A percentile compares a stretch with the other conserved stretches of the same genome.
phyloP scores from a whole-genome alignment of 2,113 vertebrate species.

The Gobio gobio region DNA sequence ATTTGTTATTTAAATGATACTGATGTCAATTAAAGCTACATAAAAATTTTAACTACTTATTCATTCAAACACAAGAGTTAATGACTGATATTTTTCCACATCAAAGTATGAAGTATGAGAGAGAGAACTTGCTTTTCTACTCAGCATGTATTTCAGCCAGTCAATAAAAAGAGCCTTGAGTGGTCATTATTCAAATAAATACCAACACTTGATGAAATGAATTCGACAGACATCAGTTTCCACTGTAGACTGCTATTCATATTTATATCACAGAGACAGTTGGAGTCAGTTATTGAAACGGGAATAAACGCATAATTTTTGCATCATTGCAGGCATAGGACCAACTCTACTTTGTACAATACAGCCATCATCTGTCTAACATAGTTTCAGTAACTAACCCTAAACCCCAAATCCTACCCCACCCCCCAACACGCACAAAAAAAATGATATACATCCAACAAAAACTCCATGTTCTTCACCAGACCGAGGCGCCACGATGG shows the following conservation, averaged over 20 bases:
- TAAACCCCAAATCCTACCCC: slow-evolving; percentile 45
- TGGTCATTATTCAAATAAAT: slow-evolving; percentile 2
- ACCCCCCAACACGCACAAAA: slow-evolving; percentile 53
- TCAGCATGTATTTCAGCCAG: background rate
- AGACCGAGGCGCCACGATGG: slow-evolving; percentile 60
- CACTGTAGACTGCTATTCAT: slow-evolving; percentile 81
- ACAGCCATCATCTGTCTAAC: slow-evolving; percentile 70
- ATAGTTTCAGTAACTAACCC: slow-evolving; percentile 75
- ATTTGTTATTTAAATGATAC: background rate
- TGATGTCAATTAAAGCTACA: too few species aligned
- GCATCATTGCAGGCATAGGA: slow-evolving; percentile 77
- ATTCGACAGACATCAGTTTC: slow-evolving; percentile 48
- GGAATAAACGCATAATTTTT: slow-evolving; percentile 76
- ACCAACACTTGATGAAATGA: slow-evolving; percentile 15
- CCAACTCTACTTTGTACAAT: slow-evolving; percentile 81
- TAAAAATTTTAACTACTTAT: background rate
- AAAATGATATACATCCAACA: slow-evolving; percentile 70
- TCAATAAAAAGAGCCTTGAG: background rate
- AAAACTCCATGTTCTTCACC: slow-evolving; percentile 67
- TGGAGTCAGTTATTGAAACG: slow-evolving; percentile 82
- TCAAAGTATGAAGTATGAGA: background rate
- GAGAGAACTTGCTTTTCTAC: background rate
- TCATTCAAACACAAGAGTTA: background rate
- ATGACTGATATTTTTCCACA: background rate
- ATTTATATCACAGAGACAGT: slow-evolving; percentile 74